These are phyloP conservation scores for Pseudorasbora parva DNA, from an alignment of 2,113 vertebrate species.

Conservation along the genomic window DNA sequence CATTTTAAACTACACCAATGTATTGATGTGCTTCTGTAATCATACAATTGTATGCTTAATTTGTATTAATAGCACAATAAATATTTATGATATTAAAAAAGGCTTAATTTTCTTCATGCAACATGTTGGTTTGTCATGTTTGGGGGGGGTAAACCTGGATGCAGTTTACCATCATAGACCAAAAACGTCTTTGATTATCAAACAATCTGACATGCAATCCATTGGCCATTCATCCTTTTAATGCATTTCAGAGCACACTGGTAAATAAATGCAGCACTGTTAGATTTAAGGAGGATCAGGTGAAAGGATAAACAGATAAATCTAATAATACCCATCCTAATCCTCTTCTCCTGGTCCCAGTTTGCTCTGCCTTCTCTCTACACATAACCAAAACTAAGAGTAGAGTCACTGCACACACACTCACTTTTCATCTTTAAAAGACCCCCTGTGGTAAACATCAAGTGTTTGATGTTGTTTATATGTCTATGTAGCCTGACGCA, in stretches of 20 bases:
- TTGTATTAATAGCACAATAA: background rate
- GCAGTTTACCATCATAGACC: background rate
- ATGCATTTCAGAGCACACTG: background rate
- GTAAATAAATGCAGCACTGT: constrained; percentile 43
- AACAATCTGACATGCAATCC: background rate
- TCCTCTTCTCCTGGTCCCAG: constrained; percentile 78
- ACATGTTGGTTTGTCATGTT: background rate
- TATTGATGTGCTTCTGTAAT: background rate
- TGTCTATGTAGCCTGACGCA: too few relatives aligned
- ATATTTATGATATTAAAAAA: background rate
- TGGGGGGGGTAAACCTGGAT: background rate
- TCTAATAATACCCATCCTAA: constrained; percentile 87
- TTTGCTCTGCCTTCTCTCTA: background rate
- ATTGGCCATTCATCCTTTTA: background rate
- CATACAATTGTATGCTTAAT: background rate
- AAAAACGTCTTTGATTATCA: background rate
- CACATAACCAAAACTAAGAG: constrained; percentile 25
- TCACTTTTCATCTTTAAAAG: background rate
- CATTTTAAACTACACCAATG: background rate
- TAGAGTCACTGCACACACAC: background rate
- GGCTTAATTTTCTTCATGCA: background rate
- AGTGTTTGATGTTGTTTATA: too few relatives aligned
- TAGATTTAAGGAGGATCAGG: constrained; percentile 73
- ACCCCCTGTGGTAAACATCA: too few relatives aligned
- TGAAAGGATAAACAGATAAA: constrained; percentile 78